Conservation (phyloP, 64 coral and sea anemone genomes). For the Orbicella faveolata region DNA sequence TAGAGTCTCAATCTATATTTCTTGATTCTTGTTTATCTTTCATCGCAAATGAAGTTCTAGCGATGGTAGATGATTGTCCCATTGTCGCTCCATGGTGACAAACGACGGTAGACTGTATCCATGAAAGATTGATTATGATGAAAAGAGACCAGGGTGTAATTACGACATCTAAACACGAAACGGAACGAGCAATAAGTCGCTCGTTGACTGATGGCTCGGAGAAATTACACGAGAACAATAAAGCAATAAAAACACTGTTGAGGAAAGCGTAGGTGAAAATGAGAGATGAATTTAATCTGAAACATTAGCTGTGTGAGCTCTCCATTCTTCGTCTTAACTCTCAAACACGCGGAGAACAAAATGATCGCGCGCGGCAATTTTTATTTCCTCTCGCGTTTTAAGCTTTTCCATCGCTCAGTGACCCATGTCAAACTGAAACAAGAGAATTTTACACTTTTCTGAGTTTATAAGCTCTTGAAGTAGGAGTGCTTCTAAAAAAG, state of each 20-base stretch:
- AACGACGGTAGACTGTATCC: not conserved
- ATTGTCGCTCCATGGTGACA: not conserved
- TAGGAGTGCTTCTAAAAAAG: not conserved
- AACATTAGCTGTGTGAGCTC: not conserved
- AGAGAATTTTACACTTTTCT: not conserved
- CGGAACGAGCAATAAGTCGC: conserved; percentile 21
- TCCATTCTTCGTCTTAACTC: not conserved
- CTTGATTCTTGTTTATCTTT: not conserved
- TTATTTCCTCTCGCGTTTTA: not conserved
- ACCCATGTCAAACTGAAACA: not conserved
- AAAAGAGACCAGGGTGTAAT: not conserved
- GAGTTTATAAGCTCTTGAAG: not conserved
- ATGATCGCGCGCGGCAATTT: not conserved
- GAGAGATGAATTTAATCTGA: not conserved
- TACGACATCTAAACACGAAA: conserved; percentile 28
- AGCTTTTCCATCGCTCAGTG: not conserved
- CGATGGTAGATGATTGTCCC: not conserved
- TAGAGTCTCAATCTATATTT: not conserved
- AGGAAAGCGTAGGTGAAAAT: not conserved
- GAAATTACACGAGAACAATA: conserved; percentile 19
- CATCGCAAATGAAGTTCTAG: not conserved
- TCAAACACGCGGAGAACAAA: not conserved
- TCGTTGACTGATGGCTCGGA: conserved; percentile 26
- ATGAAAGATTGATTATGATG: not conserved
- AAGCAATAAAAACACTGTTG: conserved; percentile 32